Evolutionary conservation across 2,888 invertebrate genomes (phyloP).

Genomic region (Rotaria sp.): DNA sequence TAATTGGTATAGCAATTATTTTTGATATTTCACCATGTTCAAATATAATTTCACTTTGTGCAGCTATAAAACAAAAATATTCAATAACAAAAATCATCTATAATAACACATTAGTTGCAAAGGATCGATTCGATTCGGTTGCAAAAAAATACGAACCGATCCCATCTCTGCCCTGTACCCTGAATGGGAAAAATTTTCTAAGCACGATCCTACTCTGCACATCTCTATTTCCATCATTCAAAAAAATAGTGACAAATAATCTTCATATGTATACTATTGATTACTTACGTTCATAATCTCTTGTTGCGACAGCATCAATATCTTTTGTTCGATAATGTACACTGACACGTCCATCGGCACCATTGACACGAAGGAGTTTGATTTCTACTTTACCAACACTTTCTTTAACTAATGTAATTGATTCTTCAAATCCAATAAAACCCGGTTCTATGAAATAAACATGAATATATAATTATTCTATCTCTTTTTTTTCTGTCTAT

Average conservation of each 20-base stretch:
- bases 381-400: conserved; percentile 58
- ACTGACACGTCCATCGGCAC: conserved; percentile 59
- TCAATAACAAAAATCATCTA: conserved; percentile 50
- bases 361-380: conserved; percentile 58
- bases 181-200: too few species aligned
- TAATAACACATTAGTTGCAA: too few species aligned
- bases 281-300: conserved; percentile 55
- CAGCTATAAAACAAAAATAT: conserved; percentile 45
- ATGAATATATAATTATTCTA: background rate
- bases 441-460: conserved; percentile 58
- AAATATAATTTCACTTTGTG: conserved; percentile 46
- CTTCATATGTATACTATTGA: background rate
- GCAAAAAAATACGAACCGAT: too few species aligned
- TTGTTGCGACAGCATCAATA: conserved; percentile 59
- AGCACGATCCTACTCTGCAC: too few species aligned
- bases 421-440: conserved; percentile 59
- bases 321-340: conserved; percentile 61
- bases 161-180: too few species aligned
- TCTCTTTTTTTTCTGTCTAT: background rate
- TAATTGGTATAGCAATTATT: conserved; percentile 47
- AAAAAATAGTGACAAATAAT: too few species aligned
- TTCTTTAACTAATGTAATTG: conserved; percentile 61
- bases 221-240: too few species aligned
- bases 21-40: conserved; percentile 50
- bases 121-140: too few species aligned